These are phyloP conservation scores for Dicerorhinus sumatrensis DNA, from an alignment of 2,113 vertebrate species.

Conservation along the genomic window DNA sequence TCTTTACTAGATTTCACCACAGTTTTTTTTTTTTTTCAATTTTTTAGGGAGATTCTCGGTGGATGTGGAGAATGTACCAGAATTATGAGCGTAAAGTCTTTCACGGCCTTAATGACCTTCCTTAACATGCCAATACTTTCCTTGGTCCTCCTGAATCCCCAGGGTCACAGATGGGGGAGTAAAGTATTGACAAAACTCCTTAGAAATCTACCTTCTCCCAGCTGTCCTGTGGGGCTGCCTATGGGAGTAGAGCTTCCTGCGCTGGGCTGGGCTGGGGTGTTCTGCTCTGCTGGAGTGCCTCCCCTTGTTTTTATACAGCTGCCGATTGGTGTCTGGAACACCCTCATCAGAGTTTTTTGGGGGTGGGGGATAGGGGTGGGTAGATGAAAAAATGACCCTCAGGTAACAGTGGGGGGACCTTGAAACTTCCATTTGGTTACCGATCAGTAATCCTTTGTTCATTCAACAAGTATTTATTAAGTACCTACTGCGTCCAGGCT, in stretches of 20 bases:
- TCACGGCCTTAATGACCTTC: neutral
- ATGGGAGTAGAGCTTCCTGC: too few species aligned
- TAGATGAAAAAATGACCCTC: neutral
- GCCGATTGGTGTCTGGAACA: neutral
- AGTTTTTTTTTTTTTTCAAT: neutral
- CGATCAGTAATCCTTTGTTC: neutral
- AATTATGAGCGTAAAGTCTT: neutral
- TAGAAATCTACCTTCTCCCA: neutral
- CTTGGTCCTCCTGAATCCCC: too few species aligned
- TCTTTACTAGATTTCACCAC: neutral
- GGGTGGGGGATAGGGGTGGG: too few species aligned
- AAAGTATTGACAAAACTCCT: neutral
- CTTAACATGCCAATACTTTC: neutral
- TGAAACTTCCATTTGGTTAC: neutral
- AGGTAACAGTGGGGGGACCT: neutral
- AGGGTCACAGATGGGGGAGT: neutral
- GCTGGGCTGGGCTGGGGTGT: neutral
- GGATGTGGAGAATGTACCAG: neutral
- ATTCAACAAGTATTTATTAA: neutral
- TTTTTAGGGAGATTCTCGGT: neutral
- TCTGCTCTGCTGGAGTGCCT: neutral
- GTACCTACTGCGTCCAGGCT: neutral
- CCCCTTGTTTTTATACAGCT: neutral
- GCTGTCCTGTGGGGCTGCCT: neutral
- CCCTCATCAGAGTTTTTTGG: neutral